Evolutionary conservation across 2,113 vertebrate genomes (phyloP).

Genomic region (Fukomys damarensis): DNA sequence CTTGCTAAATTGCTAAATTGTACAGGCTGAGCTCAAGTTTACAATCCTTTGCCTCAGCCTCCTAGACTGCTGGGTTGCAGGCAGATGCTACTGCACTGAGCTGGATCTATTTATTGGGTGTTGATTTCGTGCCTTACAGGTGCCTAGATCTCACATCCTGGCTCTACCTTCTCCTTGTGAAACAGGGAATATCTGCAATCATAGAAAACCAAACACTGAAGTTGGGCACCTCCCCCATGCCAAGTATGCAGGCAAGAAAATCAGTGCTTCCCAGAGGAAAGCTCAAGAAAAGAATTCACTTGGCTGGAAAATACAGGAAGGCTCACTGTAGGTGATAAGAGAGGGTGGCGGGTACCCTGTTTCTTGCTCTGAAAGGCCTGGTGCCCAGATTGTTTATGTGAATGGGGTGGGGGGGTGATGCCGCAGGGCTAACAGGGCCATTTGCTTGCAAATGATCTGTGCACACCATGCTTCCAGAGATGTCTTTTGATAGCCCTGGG

Average conservation of each 20-base stretch:
- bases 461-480: background rate
- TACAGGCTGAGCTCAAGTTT: background rate
- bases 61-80: background rate
- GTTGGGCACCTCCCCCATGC: background rate
- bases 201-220: background rate
- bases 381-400: background rate
- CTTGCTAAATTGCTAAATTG: background rate
- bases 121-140: background rate
- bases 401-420: background rate
- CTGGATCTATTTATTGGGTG: background rate
- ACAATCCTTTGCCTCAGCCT: background rate
- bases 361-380: background rate
- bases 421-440: no score
- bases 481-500: background rate
- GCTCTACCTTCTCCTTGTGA: accelerated
- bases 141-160: background rate
- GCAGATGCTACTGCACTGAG: no score
- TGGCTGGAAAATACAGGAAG: background rate
- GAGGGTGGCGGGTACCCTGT: background rate
- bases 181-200: background rate
- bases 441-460: background rate
- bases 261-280: background rate
- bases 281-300: background rate
- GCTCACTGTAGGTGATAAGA: background rate
- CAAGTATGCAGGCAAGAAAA: background rate